These are phyloP conservation scores for Himalopsyche phryganea DNA, from an alignment of 1,140 invertebrate species.

Conservation along the genomic window DNA sequence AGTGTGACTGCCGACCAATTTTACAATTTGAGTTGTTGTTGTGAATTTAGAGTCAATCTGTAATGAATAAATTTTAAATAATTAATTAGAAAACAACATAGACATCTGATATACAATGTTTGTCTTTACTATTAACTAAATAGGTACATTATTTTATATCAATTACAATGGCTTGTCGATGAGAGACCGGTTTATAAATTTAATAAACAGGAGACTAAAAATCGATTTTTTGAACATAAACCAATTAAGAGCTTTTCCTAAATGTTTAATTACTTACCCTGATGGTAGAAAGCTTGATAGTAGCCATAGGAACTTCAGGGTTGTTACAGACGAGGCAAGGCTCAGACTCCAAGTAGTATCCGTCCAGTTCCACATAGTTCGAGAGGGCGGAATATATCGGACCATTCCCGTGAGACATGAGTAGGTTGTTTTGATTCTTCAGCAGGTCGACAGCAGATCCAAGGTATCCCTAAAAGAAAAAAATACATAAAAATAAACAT, in stretches of 20 bases:
- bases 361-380: slow-evolving; percentile 91
- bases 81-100: too few species aligned
- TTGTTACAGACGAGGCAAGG: slow-evolving; percentile 97
- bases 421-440: slow-evolving; percentile 79
- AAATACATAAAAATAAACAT: too few species aligned
- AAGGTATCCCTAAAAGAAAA: slow-evolving; percentile 63
- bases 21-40: slow-evolving; percentile 96
- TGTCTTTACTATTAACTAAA: too few species aligned
- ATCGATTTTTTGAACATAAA: too few species aligned
- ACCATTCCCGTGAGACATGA: slow-evolving; percentile 91
- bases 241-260: too few species aligned
- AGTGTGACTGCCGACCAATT: slow-evolving; percentile 89
- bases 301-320: slow-evolving; percentile 88
- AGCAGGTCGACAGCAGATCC: slow-evolving; percentile 83
- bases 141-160: too few species aligned
- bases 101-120: too few species aligned
- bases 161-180: too few species aligned
- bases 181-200: too few species aligned
- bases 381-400: slow-evolving; percentile 88
- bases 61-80: slow-evolving; percentile 5
- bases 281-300: slow-evolving; percentile 89
- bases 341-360: slow-evolving; percentile 94
- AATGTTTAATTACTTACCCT: slow-evolving; percentile 72
- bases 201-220: too few species aligned
- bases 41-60: slow-evolving; percentile 94